Evolutionary conservation across 2,888 invertebrate genomes (phyloP).

Genomic region (Campoletis raptor): DNA sequence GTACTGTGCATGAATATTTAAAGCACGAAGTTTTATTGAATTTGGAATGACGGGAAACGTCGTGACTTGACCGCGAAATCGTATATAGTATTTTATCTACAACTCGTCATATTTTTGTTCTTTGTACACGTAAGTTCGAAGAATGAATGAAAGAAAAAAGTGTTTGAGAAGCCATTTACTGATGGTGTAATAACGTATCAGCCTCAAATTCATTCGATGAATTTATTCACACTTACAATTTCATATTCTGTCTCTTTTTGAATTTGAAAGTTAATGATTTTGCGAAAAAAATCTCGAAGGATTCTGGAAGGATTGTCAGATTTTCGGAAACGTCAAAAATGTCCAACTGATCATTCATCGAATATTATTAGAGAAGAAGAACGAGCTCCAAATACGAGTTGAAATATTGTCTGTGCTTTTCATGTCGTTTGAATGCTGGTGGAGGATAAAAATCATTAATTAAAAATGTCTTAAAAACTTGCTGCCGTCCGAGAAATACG

Average conservation of each 20-base stretch:
- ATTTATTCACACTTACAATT: background rate
- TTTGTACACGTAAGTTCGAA: background rate
- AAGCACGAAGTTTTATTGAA: constrained; percentile 61
- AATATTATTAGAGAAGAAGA: no score
- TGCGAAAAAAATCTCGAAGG: background rate
- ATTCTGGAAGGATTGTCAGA: background rate
- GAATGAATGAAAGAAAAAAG: background rate
- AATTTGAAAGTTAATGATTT: background rate
- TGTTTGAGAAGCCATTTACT: background rate
- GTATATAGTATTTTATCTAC: constrained; percentile 28
- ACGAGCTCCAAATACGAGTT: no score
- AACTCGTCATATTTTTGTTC: constrained; percentile 4
- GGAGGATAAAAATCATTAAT: no score
- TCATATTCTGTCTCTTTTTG: background rate
- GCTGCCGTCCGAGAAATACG: no score
- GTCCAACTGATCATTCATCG: no score
- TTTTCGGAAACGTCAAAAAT: no score
- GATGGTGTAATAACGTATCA: background rate
- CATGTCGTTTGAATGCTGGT: no score
- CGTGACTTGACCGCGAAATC: constrained; percentile 14
- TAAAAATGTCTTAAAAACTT: no score
- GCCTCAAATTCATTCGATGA: background rate
- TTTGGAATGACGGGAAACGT: constrained; percentile 45
- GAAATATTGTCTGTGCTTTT: no score
- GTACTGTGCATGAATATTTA: constrained; percentile 59